A percentile compares a stretch with the other conserved stretches of the same genome.
Conservation (phyloP, 2,113 vertebrate genomes). For the Narcine bancroftii region DNA sequence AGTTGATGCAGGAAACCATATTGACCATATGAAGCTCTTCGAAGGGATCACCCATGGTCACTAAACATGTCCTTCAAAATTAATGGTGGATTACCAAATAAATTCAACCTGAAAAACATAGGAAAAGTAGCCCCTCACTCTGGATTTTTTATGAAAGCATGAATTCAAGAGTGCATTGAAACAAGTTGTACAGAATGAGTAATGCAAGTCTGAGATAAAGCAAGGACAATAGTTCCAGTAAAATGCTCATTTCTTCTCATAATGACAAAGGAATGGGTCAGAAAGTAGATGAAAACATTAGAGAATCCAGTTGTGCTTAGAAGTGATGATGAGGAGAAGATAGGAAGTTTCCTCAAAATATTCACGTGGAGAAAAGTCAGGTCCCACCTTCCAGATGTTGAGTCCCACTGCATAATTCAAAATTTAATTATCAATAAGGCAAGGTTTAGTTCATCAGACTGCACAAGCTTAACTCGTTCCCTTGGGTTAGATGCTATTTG, state of each 20-base stretch:
- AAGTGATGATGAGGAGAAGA: background rate
- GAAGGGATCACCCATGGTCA: background rate
- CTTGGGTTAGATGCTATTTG: background rate
- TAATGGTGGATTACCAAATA: background rate
- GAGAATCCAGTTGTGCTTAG: background rate
- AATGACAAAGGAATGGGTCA: background rate
- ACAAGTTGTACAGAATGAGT: background rate
- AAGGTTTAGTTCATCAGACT: background rate
- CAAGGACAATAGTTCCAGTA: background rate
- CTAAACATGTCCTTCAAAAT: background rate
- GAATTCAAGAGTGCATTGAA: background rate
- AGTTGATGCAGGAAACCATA: too few relatives aligned
- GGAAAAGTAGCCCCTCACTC: background rate
- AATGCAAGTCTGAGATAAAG: background rate
- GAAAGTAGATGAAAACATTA: background rate
- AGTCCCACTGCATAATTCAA: background rate
- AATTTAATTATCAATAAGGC: background rate
- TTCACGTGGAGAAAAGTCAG: background rate
- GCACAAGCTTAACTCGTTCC: background rate
- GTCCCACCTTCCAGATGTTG: background rate
- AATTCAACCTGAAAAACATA: background rate
- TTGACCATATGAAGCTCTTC: background rate
- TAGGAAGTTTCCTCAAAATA: background rate
- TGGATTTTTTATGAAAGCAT: too few relatives aligned
- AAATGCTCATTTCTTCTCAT: background rate